Conservation (phyloP, 2,113 vertebrate genomes). For the Acrocephalus arundinaceus region DNA sequence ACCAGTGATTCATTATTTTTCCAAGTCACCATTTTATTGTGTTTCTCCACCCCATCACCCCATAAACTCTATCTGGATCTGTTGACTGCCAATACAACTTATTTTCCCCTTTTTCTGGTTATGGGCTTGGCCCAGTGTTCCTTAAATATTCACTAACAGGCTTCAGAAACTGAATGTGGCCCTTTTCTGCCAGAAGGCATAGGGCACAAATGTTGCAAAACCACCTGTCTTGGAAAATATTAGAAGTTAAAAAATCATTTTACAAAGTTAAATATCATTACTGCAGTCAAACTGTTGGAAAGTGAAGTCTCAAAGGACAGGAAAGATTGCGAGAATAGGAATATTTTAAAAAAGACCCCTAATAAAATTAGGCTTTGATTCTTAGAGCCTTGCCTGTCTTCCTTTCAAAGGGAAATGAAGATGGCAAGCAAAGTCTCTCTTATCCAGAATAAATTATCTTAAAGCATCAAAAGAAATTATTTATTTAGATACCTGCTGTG, state of each 20-base stretch:
- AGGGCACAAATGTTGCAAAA: not conserved
- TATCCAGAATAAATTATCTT: not conserved
- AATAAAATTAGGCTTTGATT: not conserved
- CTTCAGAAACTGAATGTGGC: not conserved
- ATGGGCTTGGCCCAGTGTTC: not conserved
- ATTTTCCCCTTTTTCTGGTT: conserved; percentile 15
- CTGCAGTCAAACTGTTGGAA: not conserved
- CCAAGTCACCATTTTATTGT: conserved; percentile 47
- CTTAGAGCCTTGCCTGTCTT: not conserved
- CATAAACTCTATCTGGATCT: conserved; percentile 43
- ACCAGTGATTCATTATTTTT: conserved; percentile 55
- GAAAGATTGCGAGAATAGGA: not conserved
- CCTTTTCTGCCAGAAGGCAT: not conserved
- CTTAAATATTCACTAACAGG: not conserved
- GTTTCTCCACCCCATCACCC: conserved; percentile 55
- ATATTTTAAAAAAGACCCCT: not conserved
- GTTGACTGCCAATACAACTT: conserved; percentile 21
- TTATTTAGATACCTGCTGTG: conserved; percentile 49
- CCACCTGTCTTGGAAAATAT: conserved; percentile 36
- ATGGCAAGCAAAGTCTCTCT: not conserved
- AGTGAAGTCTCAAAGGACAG: not conserved
- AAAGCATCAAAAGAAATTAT: conserved; percentile 7
- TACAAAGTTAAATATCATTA: not conserved
- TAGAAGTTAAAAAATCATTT: not conserved
- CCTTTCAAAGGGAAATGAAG: not conserved